Conservation (phyloP, 2,888 invertebrate species). For the Cerceris rybyensis region DNA sequence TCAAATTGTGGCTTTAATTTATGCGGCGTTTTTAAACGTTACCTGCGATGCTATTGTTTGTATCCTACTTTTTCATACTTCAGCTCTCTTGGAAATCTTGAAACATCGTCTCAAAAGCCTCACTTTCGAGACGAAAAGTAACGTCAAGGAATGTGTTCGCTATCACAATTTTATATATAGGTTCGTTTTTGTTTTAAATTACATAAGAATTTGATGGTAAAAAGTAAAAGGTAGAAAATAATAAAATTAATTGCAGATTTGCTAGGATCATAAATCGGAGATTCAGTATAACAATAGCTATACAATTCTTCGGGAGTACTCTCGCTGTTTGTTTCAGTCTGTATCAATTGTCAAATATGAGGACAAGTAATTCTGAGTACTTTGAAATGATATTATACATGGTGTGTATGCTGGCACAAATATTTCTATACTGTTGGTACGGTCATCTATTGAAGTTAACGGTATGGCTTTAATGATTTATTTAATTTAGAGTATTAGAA, state of each 20-base stretch:
- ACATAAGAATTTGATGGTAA: not conserved
- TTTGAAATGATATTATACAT: constrained; percentile 47
- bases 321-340: constrained; percentile 56
- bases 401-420: constrained; percentile 54
- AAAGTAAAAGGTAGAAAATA: not conserved
- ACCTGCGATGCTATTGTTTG: constrained; percentile 69
- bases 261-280: constrained; percentile 28
- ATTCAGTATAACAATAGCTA: constrained; percentile 44
- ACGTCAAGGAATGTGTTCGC: constrained; percentile 25
- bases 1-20: constrained; percentile 53
- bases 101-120: constrained; percentile 28
- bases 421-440: constrained; percentile 65
- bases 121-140: not conserved
- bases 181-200: constrained; percentile 26
- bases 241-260: constrained; percentile 39
- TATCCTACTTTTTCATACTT: constrained; percentile 63
- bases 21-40: constrained; percentile 58
- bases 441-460: constrained; percentile 58
- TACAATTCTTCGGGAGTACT: constrained; percentile 53
- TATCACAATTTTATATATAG: constrained; percentile 51
- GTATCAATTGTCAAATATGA: constrained; percentile 43
- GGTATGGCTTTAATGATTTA: constrained; percentile 32
- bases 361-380: constrained; percentile 24
- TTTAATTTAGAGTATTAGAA: not conserved
- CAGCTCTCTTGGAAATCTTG: constrained; percentile 69